Base-by-base conservation (phyloP, 2,113 vertebrate species). In the Xiphophorus maculatus region DNA sequence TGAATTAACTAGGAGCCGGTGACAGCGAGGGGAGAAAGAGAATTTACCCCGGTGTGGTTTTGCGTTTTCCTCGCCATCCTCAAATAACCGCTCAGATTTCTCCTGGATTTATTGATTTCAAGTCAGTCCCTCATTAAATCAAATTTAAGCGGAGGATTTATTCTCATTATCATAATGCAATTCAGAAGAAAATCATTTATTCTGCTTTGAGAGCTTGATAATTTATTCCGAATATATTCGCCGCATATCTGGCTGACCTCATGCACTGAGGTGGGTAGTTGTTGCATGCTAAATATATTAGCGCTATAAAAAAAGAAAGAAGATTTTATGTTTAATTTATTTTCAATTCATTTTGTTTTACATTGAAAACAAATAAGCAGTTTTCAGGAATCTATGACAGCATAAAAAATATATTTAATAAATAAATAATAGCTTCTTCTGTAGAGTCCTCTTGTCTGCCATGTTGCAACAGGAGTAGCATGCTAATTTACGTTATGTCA, bases 1-100 rank as follows among this genome's bases (percentile, higher is more conserved):
- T 84, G 58, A 91, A 88, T 90, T 89, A 87, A 89, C 90, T 89
- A 90, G 80, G 48, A 79, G 54, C 40, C 44, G 40, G 60, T 84
- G 73, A 88, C 87, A 84, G 76, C 71, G 78, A 48, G n/a, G 54
- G 17, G 1, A 33, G 8, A 22, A 40, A 29, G 58, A 27, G 19
- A 13, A 30, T 62, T 33, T 61, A 37, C 68, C 65, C 44, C 60
- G 51, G 63, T 76, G 60, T 78, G 62, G 67, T 77, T 76, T 70
- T 65, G 66, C 29, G 0, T 69, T 72, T 86, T 79, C 48, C 48
- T 77, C 72, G 63, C 82, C 84, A 76, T 78, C 77, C 81, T 80
- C 69, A 77, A 87, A 86, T 69, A 63, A 33, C 54, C 37, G 60
- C 60, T 58, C 70, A 75, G 71, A 73, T 40, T 77, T 77, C 76